Evolutionary conservation across 2,888 invertebrate species (phyloP), one percentile per base, ranked within the genome.

Genomic region (Syrphus vitripennis): DNA sequence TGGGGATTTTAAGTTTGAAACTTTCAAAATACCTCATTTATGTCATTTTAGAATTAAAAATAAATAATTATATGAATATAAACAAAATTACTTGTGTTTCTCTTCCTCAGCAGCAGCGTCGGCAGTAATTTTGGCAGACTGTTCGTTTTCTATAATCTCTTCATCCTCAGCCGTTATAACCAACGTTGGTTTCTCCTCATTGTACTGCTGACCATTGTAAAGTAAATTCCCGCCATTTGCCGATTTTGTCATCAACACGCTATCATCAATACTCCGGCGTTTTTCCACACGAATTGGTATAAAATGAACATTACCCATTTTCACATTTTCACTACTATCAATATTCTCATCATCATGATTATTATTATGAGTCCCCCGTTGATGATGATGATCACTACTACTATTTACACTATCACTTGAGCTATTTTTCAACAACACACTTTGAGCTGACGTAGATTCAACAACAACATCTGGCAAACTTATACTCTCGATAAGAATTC

Each of bases 391-490:
- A 59, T 74, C 87, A 57, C 69, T 81, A 81, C 71, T 82, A 79
- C 65, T 40, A 61, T 78, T 71, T 10, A 78, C 81, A 76, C 76
- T 79, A 76, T 87, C 77, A 84, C 71, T 79, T 31, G 37, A 9
- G 45, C 37, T 74, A 50, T 65, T 87, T 21, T 79, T 82, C 48
- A 75, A 40, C 3, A 71, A 40, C 3, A 71, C 37, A 67, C 55
- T 77, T 4, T 76, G 72, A 26, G 72, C 83, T 87, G 90, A 89
- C 88, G 92, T 91, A 88, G 92, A 91, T 90, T 92, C 92, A 40
- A 92, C 92, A 34, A 92, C 92, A 87, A 92, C 92, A 88, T 92
- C 92, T 87, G 92, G 92, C 88, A 92, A 89, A 89, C 92, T 92
- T 89, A 92, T 92, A 89, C 92, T 92, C 89, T 92, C 92, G 87